phyloP scores from a whole-genome alignment of 2,888 invertebrate genomes.

The Rutpela maculata region DNA sequence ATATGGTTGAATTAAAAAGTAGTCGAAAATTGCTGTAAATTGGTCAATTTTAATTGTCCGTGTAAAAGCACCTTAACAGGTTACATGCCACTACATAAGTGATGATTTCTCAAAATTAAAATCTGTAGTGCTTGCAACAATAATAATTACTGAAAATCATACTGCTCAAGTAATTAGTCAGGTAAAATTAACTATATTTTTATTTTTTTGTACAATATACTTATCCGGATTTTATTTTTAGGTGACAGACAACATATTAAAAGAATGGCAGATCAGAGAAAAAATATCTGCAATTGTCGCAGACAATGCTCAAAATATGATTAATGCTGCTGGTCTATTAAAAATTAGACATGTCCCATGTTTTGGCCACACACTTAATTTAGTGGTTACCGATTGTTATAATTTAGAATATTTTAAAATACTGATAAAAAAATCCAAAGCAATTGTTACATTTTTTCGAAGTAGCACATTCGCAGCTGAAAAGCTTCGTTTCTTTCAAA shows the following conservation, averaged over 20 bases:
- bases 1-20: neutral
- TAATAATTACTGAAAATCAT: constrained; percentile 18
- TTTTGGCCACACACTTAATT: constrained; percentile 24
- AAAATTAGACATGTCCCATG: constrained; percentile 14
- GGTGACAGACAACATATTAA: neutral
- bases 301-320: no score
- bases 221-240: neutral
- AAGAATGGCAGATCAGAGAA: neutral
- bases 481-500: neutral
- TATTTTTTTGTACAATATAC: neutral
- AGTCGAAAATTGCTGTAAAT: neutral
- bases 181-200: neutral
- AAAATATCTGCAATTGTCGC: neutral
- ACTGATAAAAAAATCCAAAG: constrained; percentile 25
- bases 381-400: constrained; percentile 15
- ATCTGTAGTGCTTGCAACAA: constrained; percentile 11
- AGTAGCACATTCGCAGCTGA: no score
- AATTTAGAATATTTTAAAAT: constrained; percentile 22
- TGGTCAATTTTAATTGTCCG: neutral
- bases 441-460: no score
- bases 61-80: neutral
- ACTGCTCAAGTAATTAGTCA: constrained; percentile 24
- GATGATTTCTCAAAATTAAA: constrained; percentile 15
- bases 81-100: no score
- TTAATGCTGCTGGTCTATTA: no score